A percentile compares a stretch with the other conserved stretches of the same genome.
Conservation (phyloP, 1,140 invertebrate species). For the Trichogramma pretiosum region DNA sequence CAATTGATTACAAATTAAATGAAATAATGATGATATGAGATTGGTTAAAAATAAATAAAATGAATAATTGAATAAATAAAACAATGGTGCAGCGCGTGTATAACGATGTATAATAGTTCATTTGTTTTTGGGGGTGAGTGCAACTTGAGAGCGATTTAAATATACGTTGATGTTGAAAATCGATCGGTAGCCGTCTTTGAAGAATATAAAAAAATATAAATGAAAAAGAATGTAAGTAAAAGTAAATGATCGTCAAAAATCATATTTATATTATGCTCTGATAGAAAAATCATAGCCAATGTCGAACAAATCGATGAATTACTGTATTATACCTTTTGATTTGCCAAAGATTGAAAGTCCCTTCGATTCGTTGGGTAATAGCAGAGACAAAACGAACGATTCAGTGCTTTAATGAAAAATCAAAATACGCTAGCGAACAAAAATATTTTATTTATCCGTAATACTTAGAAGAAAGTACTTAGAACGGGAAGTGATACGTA, state of each 20-base stretch:
- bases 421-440: no score
- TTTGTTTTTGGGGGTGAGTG: constrained; percentile 1
- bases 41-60: constrained; percentile 7
- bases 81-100: constrained; percentile 2
- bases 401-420: no score
- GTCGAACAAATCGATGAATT: neutral
- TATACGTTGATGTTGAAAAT: constrained; percentile 13
- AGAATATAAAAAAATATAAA: neutral
- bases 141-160: no score
- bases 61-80: constrained; percentile 1
- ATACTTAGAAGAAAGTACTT: no score
- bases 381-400: neutral
- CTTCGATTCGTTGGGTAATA: no score
- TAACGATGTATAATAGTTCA: neutral
- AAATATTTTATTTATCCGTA: no score
- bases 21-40: constrained; percentile 4
- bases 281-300: no score
- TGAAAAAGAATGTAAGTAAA: neutral
- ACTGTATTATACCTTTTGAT: neutral
- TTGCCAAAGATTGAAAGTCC: no score
- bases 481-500: no score
- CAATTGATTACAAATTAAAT: no score
- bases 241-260: no score
- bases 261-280: no score
- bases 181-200: constrained; percentile 8